Percentiles rank a stretch among this genome's conserved stretches.
Conservation (phyloP, 2,113 vertebrate species). For the Micronycteris hirsuta region DNA sequence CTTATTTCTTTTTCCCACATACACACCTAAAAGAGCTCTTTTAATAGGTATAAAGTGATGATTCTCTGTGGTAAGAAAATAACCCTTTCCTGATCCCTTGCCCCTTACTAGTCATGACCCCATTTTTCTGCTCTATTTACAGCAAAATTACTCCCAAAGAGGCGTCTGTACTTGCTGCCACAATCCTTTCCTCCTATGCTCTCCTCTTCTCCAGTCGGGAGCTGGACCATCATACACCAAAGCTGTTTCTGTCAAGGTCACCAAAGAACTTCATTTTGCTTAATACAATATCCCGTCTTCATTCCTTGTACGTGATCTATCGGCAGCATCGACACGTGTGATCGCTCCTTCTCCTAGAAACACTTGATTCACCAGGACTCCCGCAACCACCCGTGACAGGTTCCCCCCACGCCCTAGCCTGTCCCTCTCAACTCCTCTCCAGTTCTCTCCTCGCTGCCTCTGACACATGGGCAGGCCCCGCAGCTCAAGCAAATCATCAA, state of each 20-base stretch:
- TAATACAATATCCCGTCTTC: neutral
- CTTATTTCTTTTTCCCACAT: neutral
- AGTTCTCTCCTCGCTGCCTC: neutral
- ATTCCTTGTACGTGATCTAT: neutral
- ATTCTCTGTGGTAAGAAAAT: neutral
- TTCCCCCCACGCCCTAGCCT: neutral
- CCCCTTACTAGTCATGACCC: neutral
- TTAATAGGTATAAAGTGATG: neutral
- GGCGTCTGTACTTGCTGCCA: neutral
- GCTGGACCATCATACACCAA: neutral
- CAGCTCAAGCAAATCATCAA: neutral
- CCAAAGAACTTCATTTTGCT: neutral
- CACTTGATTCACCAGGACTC: neutral
- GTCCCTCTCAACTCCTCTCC: neutral
- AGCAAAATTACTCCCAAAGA: neutral
- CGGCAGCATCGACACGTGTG: neutral
- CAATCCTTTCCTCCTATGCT: neutral
- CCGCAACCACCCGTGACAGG: neutral
- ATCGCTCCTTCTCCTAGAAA: neutral
- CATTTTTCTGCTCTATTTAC: neutral
- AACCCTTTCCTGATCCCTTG: neutral
- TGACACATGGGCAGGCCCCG: neutral
- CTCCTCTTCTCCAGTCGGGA: neutral
- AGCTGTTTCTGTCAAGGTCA: neutral
- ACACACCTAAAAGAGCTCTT: neutral